These are phyloP conservation scores for Stratiomys singularior DNA, from an alignment of 2,888 invertebrate species.

Conservation along the genomic window DNA sequence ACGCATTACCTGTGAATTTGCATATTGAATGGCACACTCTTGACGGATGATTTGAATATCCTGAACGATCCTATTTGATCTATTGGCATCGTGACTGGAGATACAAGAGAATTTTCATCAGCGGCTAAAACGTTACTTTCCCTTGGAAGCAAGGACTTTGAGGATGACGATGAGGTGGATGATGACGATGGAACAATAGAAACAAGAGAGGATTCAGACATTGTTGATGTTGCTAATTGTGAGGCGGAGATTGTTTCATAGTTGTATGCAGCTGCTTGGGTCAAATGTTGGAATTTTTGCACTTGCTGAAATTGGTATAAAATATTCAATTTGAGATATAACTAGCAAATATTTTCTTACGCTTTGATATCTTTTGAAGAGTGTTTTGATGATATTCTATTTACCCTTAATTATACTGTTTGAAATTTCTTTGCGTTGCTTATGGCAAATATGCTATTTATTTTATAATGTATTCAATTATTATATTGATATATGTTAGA, in stretches of 20 bases:
- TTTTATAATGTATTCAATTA: too few species aligned
- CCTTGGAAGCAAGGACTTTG: slow-evolving; percentile 50
- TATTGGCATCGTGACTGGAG: slow-evolving; percentile 58
- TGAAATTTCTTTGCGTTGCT: too few species aligned
- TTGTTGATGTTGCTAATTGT: slow-evolving; percentile 65
- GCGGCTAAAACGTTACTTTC: slow-evolving; percentile 34
- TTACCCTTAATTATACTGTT: too few species aligned
- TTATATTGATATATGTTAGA: too few species aligned
- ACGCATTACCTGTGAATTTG: slow-evolving; percentile 65
- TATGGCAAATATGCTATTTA: too few species aligned
- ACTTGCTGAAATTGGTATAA: too few species aligned
- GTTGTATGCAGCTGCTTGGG: slow-evolving; percentile 65
- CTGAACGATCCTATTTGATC: slow-evolving; percentile 64
- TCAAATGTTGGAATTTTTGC: slow-evolving; percentile 64
- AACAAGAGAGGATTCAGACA: slow-evolving; percentile 50
- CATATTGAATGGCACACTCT: slow-evolving; percentile 65
- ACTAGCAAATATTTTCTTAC: too few species aligned
- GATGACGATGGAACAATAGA: background rate
- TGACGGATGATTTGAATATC: slow-evolving; percentile 65
- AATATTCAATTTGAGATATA: too few species aligned
- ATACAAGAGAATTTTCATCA: slow-evolving; percentile 50
- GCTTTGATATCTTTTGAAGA: too few species aligned
- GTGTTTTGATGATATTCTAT: too few species aligned
- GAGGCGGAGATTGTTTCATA: slow-evolving; percentile 65
- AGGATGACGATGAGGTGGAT: slow-evolving; percentile 52